Percentiles rank a stretch among this genome's conserved stretches.
Conservation (phyloP, 2,888 invertebrate species). For the Imbricaverruca yamaguchii region DNA sequence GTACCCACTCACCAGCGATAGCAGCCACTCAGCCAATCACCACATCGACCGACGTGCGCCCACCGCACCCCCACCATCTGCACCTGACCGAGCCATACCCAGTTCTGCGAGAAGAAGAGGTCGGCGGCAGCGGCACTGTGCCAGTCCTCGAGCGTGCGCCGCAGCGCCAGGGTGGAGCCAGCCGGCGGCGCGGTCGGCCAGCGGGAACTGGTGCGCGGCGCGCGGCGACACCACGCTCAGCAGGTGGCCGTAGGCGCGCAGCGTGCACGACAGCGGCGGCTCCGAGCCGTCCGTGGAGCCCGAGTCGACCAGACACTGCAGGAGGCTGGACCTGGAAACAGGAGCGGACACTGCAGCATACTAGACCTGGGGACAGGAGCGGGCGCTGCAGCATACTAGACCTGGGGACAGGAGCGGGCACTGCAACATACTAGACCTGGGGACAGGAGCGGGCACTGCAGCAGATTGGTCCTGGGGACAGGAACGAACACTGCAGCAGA, state of each 20-base stretch:
- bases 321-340: conserved; percentile 45
- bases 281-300: conserved; percentile 42
- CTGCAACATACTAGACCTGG: too few relatives aligned
- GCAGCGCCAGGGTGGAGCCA: conserved; percentile 50
- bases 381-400: too few relatives aligned
- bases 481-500: too few relatives aligned
- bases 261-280: conserved; percentile 45
- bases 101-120: conserved; percentile 45
- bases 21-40: too few relatives aligned
- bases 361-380: too few relatives aligned
- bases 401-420: too few relatives aligned
- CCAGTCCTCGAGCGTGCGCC: conserved; percentile 56
- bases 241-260: conserved; percentile 43
- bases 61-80: too few relatives aligned
- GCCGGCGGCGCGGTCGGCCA: conserved; percentile 47
- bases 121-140: conserved; percentile 50
- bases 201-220: conserved; percentile 28
- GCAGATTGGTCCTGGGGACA: too few relatives aligned
- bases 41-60: too few relatives aligned
- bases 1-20: too few relatives aligned
- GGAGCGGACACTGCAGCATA: neutral
- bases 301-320: conserved; percentile 45
- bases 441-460: too few relatives aligned
- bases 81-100: conserved; percentile 43
- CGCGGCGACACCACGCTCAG: conserved; percentile 40